Evolutionary conservation across 2,113 vertebrate genomes (phyloP).

Genomic region (Nothocercus julius): DNA sequence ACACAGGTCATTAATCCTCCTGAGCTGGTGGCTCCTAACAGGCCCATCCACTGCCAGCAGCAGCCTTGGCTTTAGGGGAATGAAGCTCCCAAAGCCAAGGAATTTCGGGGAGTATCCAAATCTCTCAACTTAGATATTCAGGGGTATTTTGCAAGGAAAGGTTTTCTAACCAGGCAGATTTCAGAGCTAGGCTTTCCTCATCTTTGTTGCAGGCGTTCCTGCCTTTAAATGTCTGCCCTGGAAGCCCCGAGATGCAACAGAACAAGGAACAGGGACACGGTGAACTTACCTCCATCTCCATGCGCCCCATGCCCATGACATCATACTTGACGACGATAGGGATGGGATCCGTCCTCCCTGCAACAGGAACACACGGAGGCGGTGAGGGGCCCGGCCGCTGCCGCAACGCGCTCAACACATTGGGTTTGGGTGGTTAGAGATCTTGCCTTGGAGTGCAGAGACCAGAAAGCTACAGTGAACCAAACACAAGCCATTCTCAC

Average conservation of each 20-base stretch:
- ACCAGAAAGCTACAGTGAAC: slow-evolving; percentile 99
- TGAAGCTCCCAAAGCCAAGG: background rate
- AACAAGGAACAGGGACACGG: background rate
- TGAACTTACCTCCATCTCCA: slow-evolving; percentile 96
- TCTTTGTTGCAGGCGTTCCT: background rate
- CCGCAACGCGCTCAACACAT: slow-evolving; percentile 85
- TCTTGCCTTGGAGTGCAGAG: slow-evolving; percentile 99
- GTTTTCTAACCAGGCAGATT: background rate
- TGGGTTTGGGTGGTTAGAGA: slow-evolving; percentile 98
- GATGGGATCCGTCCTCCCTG: slow-evolving; percentile 98
- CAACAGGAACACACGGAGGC: slow-evolving; percentile 80
- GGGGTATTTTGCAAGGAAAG: background rate
- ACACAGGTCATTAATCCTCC: background rate
- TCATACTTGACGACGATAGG: slow-evolving; percentile 98
- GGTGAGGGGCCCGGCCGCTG: slow-evolving; percentile 48
- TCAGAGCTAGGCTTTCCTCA: background rate
- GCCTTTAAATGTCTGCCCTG: background rate
- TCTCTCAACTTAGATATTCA: background rate
- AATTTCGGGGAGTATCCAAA: background rate
- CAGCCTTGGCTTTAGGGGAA: background rate
- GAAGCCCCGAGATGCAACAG: rapidly evolving
- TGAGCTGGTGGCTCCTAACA: background rate
- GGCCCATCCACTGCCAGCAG: background rate
- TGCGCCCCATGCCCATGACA: slow-evolving; percentile 99
- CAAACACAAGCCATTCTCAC: slow-evolving; percentile 99